These are phyloP conservation scores for Marronus borbonicus DNA, from an alignment of 2,888 invertebrate genomes.

Conservation along the genomic window DNA sequence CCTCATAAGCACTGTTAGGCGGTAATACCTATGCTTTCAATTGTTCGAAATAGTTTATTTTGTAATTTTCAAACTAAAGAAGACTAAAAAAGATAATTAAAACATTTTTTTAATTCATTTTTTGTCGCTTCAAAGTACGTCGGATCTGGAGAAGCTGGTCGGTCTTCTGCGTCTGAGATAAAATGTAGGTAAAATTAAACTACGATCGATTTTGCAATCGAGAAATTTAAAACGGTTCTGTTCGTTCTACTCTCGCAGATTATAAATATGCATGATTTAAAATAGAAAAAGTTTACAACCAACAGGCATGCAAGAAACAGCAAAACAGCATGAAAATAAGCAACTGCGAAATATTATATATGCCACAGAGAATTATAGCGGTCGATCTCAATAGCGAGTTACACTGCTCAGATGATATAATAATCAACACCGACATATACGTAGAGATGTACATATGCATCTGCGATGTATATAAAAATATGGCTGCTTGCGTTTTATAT, in stretches of 20 bases:
- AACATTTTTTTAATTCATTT: too few species aligned
- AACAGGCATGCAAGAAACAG: not conserved
- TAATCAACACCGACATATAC: not conserved
- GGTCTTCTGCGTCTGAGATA: not conserved
- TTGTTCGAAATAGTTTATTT: too few species aligned
- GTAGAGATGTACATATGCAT: not conserved
- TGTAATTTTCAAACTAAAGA: too few species aligned
- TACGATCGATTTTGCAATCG: constrained; percentile 16
- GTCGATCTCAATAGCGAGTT: not conserved
- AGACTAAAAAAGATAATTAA: too few species aligned
- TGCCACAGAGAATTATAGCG: not conserved
- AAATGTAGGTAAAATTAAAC: not conserved
- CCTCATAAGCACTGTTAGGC: too few species aligned
- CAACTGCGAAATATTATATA: not conserved
- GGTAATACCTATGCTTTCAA: too few species aligned
- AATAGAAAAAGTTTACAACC: constrained; percentile 28
- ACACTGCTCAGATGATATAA: constrained; percentile 7
- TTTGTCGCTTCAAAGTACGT: too few species aligned
- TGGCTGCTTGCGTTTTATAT: too few species aligned
- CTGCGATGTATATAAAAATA: too few species aligned
- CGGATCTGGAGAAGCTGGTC: too few species aligned
- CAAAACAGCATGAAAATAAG: not conserved
- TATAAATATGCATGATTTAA: constrained; percentile 23
- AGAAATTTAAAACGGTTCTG: constrained; percentile 14
- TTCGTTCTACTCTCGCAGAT: not conserved